A percentile compares a stretch with the other conserved stretches of the same genome.
Conservation (phyloP, 2,113 vertebrate genomes). For the Campylomormyrus tamandua region DNA sequence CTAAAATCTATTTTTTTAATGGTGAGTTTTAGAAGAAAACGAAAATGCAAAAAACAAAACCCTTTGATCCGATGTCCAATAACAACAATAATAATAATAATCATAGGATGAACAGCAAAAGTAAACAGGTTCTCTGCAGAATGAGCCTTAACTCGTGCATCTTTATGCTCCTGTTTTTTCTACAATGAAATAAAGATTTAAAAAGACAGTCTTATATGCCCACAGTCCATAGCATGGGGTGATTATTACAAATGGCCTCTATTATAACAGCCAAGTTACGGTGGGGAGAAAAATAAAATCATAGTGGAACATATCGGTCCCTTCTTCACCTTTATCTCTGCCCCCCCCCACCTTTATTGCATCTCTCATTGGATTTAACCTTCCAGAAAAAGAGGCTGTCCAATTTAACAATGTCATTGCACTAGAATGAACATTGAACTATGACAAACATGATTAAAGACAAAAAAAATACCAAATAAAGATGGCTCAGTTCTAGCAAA, state of each 20-base stretch:
- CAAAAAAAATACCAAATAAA: not conserved
- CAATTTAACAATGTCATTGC: not conserved
- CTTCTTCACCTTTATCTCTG: conserved; percentile 17
- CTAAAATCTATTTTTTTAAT: not conserved
- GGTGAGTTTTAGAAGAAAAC: not conserved
- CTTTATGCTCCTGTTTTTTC: not conserved
- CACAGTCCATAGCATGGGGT: conserved; percentile 47
- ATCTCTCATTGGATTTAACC: conserved; percentile 9
- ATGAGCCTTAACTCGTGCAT: not conserved
- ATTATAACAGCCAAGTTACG: conserved; percentile 58
- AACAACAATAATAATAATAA: too few relatives aligned
- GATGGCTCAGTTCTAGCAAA: not conserved
- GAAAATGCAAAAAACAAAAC: not conserved
- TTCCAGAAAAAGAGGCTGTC: conserved; percentile 4
- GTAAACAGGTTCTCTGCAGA: not conserved
- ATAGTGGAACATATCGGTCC: conserved; percentile 48
- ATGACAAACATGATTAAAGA: not conserved
- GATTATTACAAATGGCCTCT: conserved; percentile 65
- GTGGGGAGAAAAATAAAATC: conserved; percentile 61
- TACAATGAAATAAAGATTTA: conserved; percentile 15
- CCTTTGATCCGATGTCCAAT: not conserved
- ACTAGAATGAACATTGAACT: not conserved
- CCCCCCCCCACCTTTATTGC: conserved; percentile 5
- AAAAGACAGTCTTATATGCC: conserved; percentile 36
- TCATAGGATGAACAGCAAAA: not conserved